Base-by-base conservation (phyloP, 2,797 vertebrate genomes). In the Poecilia velifera region DNA sequence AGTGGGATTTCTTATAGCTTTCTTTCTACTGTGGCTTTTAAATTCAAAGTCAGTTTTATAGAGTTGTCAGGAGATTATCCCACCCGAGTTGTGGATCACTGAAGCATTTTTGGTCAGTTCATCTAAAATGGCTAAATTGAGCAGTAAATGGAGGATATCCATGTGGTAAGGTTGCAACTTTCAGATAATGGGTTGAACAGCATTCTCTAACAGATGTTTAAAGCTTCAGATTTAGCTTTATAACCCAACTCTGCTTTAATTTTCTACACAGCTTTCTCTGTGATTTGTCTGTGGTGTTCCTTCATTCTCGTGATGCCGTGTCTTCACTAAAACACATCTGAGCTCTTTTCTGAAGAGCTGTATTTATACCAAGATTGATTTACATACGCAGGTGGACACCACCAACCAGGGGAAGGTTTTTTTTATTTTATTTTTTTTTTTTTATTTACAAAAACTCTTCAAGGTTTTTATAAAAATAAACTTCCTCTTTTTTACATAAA, bases 141-240 rank as follows among this genome's bases (percentile, higher is more conserved):
- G 41, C 41, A 41, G 41, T 1, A 41, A 41, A 41, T 41, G 41
- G 41, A 41, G 41, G 41, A 41, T 13, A n/a, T 45, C 13, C 41
- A 68, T 41, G 64, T 68, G 39, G 66, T 68, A 43, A 39, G 20
- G 20, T 41, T 68, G 66, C 66, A 68, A 43, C 41, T 68, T 68
- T 25, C 39, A 64, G 20, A 66, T 39, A 39, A 36, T 39, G 36
- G 36, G 36, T 22, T 68, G 36, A 39, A 22, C 14, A 39, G 34
- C 3, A 0, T 43, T 41, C 22, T n/a, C 22, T 6, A 36, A 66
- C n/a, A 20, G 62, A 66, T 39, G 14, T 66, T 66, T 36, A 66
- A 18, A 66, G 62, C 31, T 39, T 36, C 34, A 10, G 16, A 20
- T 36, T 14, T 66, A 36, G 62, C 25, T 66, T 66, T 62, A 64